phyloP scores from a whole-genome alignment of 2,113 vertebrate species.

The Ciconia boyciana region DNA sequence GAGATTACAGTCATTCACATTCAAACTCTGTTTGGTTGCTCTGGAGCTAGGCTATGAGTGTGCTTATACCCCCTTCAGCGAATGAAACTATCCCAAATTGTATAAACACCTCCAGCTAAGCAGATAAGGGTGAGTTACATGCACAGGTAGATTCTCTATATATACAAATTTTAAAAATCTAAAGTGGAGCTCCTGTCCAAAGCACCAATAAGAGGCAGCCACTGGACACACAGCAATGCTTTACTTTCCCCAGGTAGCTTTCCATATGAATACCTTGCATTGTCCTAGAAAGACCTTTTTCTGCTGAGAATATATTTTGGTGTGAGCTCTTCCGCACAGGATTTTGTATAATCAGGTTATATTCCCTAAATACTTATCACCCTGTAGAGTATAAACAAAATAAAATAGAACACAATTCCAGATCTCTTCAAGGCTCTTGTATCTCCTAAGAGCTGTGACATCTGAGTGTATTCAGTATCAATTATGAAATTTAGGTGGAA shows the following conservation, averaged over 20 bases:
- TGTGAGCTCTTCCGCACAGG: not conserved
- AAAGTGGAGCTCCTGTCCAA: not conserved
- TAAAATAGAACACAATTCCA: not conserved
- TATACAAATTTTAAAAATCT: not conserved
- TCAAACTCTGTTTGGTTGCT: not conserved
- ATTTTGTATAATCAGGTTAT: not conserved
- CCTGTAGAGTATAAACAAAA: not conserved
- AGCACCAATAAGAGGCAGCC: not conserved
- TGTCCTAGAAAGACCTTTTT: not conserved
- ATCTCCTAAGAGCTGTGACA: not conserved
- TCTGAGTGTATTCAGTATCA: slow-evolving; percentile 6
- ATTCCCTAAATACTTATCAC: not conserved
- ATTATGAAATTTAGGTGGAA: slow-evolving; percentile 33
- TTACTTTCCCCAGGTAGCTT: not conserved
- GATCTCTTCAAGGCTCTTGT: not conserved
- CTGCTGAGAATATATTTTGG: not conserved
- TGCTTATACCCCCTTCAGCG: not conserved
- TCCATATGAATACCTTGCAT: not conserved
- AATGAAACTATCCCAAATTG: not conserved
- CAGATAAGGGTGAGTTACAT: not conserved
- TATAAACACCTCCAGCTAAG: not conserved
- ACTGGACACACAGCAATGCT: not conserved
- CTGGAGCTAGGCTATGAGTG: not conserved
- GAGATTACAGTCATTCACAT: not conserved
- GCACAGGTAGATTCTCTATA: not conserved